These are phyloP conservation scores for Notiomystis cincta DNA, from an alignment of 2,113 vertebrate species.

Conservation along the genomic window DNA sequence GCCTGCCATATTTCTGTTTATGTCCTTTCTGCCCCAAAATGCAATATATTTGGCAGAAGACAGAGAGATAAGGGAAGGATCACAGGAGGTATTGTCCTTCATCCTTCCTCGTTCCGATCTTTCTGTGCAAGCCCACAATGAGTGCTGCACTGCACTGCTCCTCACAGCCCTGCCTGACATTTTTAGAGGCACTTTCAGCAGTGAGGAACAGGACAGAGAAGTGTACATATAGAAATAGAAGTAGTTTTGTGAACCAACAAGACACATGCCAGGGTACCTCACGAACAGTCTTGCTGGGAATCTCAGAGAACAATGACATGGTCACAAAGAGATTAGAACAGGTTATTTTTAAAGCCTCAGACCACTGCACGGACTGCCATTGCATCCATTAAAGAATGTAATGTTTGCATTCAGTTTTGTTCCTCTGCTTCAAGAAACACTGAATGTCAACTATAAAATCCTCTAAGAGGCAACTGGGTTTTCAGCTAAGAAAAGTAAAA, in stretches of 20 bases:
- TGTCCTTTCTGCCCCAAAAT: background rate
- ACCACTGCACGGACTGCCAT: background rate
- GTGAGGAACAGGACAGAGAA: background rate
- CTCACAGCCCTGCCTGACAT: background rate
- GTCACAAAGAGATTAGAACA: constrained; percentile 28
- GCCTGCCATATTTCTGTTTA: background rate
- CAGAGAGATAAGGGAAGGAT: background rate
- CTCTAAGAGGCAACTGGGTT: constrained; percentile 58
- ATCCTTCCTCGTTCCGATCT: background rate
- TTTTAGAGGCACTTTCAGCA: background rate
- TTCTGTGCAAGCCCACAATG: background rate
- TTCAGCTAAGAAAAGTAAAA: constrained; percentile 59
- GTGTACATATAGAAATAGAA: background rate
- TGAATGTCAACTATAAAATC: constrained; percentile 55
- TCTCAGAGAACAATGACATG: background rate
- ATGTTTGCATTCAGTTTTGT: constrained; percentile 55
- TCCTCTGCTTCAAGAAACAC: constrained; percentile 52
- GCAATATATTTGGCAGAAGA: background rate
- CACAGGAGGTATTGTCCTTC: background rate
- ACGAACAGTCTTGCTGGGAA: background rate
- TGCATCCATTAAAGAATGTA: constrained; percentile 56
- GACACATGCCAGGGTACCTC: background rate
- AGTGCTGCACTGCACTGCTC: background rate
- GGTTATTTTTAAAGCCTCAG: constrained; percentile 61
- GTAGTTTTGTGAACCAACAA: background rate